phyloP scores from a whole-genome alignment of 2,113 vertebrate genomes.

The Xiphias gladius region DNA sequence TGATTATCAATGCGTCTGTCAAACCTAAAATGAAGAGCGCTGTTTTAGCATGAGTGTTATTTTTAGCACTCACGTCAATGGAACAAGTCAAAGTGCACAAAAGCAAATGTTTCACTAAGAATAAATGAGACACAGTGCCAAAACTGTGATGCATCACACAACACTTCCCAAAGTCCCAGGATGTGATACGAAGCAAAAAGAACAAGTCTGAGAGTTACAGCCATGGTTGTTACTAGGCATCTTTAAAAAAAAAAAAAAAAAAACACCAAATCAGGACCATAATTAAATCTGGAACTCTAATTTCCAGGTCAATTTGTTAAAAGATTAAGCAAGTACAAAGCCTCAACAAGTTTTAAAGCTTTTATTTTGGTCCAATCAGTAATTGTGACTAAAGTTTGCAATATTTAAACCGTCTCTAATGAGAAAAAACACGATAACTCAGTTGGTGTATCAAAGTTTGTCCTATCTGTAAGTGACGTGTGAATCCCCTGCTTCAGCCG shows the following conservation, averaged over 20 bases:
- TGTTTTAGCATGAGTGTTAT: constrained; percentile 21
- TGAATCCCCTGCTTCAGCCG: constrained; percentile 27
- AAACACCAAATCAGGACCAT: neutral
- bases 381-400: neutral
- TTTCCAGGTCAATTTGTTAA: neutral
- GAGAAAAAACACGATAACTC: neutral
- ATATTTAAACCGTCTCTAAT: neutral
- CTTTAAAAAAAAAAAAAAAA: neutral
- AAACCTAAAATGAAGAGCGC: neutral
- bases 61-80: constrained; percentile 49
- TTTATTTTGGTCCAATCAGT: neutral
- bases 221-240: neutral
- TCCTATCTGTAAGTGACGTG: neutral
- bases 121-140: constrained; percentile 23
- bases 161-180: constrained; percentile 1
- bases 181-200: constrained; percentile 5
- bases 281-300: neutral
- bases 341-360: neutral
- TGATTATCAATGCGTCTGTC: neutral
- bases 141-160: constrained; percentile 39
- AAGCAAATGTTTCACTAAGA: constrained; percentile 52
- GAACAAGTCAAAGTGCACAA: constrained; percentile 45
- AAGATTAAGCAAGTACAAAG: neutral
- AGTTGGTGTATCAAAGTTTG: neutral
- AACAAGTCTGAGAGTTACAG: neutral